phyloP scores from a whole-genome alignment of 2,797 vertebrate species.

The Xiphophorus birchmanni region DNA sequence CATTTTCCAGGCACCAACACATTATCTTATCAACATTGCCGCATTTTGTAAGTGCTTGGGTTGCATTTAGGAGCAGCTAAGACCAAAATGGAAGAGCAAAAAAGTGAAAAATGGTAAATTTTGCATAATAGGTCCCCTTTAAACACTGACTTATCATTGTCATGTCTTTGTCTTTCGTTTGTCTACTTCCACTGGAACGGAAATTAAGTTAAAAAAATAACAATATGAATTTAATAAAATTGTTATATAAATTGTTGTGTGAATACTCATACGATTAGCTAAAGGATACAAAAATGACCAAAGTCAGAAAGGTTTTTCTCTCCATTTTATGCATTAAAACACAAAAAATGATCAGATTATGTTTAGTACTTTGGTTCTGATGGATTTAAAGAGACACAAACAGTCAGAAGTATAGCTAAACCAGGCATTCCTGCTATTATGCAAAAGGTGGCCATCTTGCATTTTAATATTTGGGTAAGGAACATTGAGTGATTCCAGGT shows the following conservation, averaged over 20 bases:
- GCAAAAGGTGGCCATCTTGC: not conserved
- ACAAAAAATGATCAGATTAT: not conserved
- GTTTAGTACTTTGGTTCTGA: not conserved
- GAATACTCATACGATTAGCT: not conserved
- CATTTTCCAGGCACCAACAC: no score
- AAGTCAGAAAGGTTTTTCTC: not conserved
- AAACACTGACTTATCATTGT: no score
- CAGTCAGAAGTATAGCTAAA: not conserved
- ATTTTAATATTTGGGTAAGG: not conserved
- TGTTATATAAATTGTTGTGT: not conserved
- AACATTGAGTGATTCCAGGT: not conserved
- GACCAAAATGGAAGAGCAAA: no score
- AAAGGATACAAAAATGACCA: not conserved
- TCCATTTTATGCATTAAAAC: not conserved
- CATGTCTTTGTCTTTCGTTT: no score
- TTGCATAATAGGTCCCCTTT: no score
- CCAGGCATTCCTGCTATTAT: not conserved
- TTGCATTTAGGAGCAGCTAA: no score
- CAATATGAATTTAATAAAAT: no score
- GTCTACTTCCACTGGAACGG: no score
- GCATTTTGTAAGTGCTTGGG: no score
- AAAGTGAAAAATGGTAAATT: no score
- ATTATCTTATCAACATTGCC: no score
- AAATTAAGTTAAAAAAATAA: no score
- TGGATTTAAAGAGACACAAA: not conserved